phyloP scores from a whole-genome alignment of 2,797 vertebrate genomes.

The Alca torda region DNA sequence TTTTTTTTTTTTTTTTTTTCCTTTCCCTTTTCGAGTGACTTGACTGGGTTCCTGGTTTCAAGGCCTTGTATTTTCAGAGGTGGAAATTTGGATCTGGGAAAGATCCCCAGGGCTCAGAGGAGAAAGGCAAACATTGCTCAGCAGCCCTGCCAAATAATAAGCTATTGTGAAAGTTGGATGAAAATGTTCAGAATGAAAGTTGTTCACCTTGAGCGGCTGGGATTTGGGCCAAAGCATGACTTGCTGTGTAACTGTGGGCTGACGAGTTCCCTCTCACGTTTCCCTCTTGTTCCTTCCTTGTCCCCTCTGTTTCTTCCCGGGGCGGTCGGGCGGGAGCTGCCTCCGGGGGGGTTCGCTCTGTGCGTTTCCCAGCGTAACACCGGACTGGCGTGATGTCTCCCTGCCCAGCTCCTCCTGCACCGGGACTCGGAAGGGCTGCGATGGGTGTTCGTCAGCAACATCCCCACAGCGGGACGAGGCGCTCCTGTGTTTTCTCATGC shows the following conservation, averaged over 20 bases:
- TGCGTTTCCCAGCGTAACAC: neutral
- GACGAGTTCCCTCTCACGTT: neutral
- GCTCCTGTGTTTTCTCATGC: neutral
- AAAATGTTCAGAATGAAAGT: neutral
- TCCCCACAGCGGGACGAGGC: neutral
- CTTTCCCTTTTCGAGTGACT: neutral
- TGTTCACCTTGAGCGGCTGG: conserved; percentile 47
- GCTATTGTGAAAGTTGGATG: conserved; percentile 21
- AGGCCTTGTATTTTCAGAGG: conserved; percentile 8
- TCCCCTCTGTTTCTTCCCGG: neutral
- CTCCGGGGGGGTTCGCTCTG: neutral
- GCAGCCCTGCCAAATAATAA: neutral
- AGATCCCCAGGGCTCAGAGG: conserved; percentile 5
- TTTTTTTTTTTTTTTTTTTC: neutral
- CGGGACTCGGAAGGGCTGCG: neutral
- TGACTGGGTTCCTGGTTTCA: conserved; percentile 31
- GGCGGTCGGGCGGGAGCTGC: neutral
- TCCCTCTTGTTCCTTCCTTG: neutral
- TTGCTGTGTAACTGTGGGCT: neutral
- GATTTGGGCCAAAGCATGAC: conserved; percentile 16
- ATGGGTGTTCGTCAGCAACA: fast-evolving
- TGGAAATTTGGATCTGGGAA: conserved; percentile 11
- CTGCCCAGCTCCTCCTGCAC: neutral
- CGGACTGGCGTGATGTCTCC: neutral
- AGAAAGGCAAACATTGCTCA: conserved; percentile 54